phyloP scores from a whole-genome alignment of 2,888 invertebrate genomes.

The Drosophila subsilvestris region DNA sequence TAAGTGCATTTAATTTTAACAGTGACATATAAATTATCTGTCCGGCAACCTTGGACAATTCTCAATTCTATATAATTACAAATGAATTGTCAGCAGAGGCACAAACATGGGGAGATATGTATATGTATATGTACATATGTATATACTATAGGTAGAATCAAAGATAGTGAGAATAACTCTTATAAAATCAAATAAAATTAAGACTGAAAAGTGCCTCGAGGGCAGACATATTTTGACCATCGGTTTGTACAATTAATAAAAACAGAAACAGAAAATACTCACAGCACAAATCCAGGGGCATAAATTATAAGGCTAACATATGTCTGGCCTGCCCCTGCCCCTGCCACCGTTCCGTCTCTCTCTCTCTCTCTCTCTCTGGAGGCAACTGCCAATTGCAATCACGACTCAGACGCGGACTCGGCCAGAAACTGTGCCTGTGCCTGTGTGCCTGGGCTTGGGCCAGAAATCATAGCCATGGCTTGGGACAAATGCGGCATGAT shows the following conservation, averaged over 20 bases:
- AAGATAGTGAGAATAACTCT: not conserved
- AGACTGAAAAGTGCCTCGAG: conserved; percentile 35
- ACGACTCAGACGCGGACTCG: conserved; percentile 52
- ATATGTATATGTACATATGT: not conserved
- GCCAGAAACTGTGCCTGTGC: conserved; percentile 28
- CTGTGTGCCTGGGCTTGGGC: conserved; percentile 15
- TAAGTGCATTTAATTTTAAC: conserved; percentile 79
- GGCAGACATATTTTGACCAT: conserved; percentile 54
- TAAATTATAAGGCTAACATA: conserved; percentile 77
- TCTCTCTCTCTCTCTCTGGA: not conserved
- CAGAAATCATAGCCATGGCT: conserved; percentile 70
- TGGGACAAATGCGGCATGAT: conserved; percentile 79
- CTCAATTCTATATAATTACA: conserved; percentile 73
- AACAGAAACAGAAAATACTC: conserved; percentile 43
- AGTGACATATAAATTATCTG: conserved; percentile 77
- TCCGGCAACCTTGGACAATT: conserved; percentile 67
- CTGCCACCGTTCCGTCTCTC: not conserved
- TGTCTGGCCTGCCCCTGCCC: conserved; percentile 56
- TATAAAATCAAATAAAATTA: conserved; percentile 38
- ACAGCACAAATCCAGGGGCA: conserved; percentile 36
- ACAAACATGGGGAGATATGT: not conserved
- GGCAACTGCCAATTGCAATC: conserved; percentile 75
- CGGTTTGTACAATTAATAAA: conserved; percentile 74
- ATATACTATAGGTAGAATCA: not conserved
- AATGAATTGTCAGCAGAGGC: conserved; percentile 61